Evolutionary conservation across 2,113 vertebrate species (phyloP).

Genomic region (Eulemur macaco): DNA sequence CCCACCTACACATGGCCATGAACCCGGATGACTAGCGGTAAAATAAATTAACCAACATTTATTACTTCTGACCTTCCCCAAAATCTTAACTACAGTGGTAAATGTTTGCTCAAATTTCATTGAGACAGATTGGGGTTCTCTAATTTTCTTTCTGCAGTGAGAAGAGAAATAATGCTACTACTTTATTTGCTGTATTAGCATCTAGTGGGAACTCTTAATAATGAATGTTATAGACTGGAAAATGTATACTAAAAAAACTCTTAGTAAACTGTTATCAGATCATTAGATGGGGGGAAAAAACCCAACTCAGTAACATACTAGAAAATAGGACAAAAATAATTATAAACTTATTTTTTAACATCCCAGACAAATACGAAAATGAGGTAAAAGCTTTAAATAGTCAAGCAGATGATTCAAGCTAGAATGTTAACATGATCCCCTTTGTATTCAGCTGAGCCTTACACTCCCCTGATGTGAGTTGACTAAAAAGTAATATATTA

Average conservation of each 20-base stretch:
- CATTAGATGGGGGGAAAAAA: background rate
- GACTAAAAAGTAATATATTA: background rate
- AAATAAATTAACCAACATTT: background rate
- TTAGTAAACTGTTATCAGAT: background rate
- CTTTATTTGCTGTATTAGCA: background rate
- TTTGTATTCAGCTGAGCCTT: background rate
- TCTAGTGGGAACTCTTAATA: background rate
- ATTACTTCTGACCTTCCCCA: background rate
- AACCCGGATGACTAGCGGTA: background rate
- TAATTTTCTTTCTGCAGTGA: background rate
- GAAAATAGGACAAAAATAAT: background rate
- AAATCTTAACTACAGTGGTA: background rate
- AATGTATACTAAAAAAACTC: background rate
- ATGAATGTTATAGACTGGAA: background rate
- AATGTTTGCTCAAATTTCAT: background rate
- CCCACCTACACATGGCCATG: too few relatives aligned
- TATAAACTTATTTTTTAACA: background rate
- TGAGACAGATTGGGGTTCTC: background rate
- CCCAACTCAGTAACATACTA: background rate
- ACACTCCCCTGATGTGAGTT: background rate
- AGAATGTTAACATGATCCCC: background rate
- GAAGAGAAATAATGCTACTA: background rate
- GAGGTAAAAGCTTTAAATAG: background rate
- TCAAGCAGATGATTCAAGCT: background rate
- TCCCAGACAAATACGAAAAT: background rate